Conservation (phyloP, 1,140 invertebrate genomes). For the Mylabris phalerata region DNA sequence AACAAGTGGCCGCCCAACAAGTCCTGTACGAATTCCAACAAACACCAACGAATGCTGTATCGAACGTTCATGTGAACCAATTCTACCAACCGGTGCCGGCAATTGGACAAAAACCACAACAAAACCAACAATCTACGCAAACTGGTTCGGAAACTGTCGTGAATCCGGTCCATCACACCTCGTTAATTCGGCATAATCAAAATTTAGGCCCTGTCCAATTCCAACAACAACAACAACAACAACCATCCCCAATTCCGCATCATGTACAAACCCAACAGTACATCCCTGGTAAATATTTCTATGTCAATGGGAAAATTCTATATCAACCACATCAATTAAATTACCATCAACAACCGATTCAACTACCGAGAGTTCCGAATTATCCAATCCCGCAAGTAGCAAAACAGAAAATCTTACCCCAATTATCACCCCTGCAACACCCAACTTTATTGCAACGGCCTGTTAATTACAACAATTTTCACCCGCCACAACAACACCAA, state of each 20-base stretch:
- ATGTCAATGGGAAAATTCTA: conserved; percentile 23
- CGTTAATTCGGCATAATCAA: conserved; percentile 21
- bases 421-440: not conserved
- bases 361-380: not conserved
- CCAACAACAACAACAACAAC: conserved; percentile 11
- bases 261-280: conserved; percentile 19
- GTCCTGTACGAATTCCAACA: conserved; percentile 33
- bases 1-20: conserved; percentile 31
- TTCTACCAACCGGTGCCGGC: conserved; percentile 18
- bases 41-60: conserved; percentile 28
- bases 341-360: not conserved
- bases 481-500: conserved; percentile 18
- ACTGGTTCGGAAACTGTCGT: conserved; percentile 20
- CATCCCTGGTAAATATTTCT: conserved; percentile 22
- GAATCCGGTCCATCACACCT: conserved; percentile 25
- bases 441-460: conserved; percentile 3
- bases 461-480: conserved; percentile 14
- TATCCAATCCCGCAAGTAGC: not conserved
- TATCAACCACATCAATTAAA: conserved; percentile 13
- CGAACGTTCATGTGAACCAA: conserved; percentile 31
- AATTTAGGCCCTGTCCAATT: conserved; percentile 15
- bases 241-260: conserved; percentile 5
- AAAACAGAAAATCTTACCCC: too few species aligned
- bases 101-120: not conserved
- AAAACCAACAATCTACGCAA: not conserved